A percentile compares a stretch with the other conserved stretches of the same genome.
These are phyloP conservation scores for Oenanthe melanoleuca DNA, from an alignment of 2,113 vertebrate species.

Conservation along the genomic window DNA sequence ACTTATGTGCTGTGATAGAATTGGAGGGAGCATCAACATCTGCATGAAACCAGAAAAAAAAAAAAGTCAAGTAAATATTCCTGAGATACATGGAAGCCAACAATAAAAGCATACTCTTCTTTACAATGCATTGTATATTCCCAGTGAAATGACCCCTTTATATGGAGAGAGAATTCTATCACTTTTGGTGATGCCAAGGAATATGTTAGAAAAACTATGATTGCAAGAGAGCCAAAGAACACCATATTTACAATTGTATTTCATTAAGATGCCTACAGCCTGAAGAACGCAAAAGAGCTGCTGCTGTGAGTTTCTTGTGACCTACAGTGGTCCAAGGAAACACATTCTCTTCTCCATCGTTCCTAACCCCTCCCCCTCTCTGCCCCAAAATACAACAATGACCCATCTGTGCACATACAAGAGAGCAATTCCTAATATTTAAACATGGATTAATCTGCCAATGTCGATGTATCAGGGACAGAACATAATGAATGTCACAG, in stretches of 20 bases:
- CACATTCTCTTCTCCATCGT: background rate
- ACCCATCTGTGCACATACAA: slow-evolving; percentile 66
- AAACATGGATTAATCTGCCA: slow-evolving; percentile 59
- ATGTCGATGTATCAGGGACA: slow-evolving; percentile 30
- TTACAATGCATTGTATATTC: background rate
- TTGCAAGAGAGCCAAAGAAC: background rate
- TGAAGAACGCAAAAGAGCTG: background rate
- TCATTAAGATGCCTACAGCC: background rate
- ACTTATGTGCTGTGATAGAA: background rate
- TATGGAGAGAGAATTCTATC: background rate
- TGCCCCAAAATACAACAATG: slow-evolving; percentile 66
- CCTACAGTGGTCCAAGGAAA: slow-evolving; percentile 18
- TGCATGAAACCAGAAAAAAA: background rate
- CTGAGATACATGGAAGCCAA: background rate
- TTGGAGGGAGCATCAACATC: background rate
- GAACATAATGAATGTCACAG: slow-evolving; percentile 66
- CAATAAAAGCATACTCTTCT: background rate
- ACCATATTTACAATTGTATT: background rate
- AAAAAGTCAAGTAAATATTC: background rate
- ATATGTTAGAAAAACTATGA: background rate
- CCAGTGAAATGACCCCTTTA: background rate
- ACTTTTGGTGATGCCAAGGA: background rate
- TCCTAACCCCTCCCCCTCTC: slow-evolving; percentile 10
- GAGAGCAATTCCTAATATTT: slow-evolving; percentile 50
- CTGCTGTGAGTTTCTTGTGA: slow-evolving; percentile 11